Evolutionary conservation across 2,888 invertebrate species (phyloP).

Genomic region (Dicyrtoma fusca): DNA sequence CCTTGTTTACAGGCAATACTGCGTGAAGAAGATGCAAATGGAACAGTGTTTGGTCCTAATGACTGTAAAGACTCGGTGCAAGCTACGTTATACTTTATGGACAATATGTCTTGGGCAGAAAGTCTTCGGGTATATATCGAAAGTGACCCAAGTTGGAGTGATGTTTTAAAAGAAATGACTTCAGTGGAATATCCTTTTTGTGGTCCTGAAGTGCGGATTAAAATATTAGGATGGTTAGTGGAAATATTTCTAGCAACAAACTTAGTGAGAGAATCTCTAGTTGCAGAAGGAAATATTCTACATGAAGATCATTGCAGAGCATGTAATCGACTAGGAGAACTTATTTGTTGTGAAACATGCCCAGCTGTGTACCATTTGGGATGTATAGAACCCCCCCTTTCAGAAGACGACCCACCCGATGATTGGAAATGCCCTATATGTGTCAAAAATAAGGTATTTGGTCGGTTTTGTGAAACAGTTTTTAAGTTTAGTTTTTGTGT

Average conservation of each 20-base stretch:
- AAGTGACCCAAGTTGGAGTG: slow-evolving; percentile 69
- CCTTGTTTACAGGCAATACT: slow-evolving; percentile 65
- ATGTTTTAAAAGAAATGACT: slow-evolving; percentile 58
- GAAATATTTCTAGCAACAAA: slow-evolving; percentile 93
- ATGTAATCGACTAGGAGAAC: slow-evolving; percentile 89
- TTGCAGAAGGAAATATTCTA: slow-evolving; percentile 72
- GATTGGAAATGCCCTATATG: slow-evolving; percentile 98
- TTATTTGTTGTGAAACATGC: slow-evolving; percentile 96
- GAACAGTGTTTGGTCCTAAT: slow-evolving; percentile 91
- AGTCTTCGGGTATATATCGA: slow-evolving; percentile 85
- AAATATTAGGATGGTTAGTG: slow-evolving; percentile 85
- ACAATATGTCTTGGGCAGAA: slow-evolving; percentile 96
- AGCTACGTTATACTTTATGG: slow-evolving; percentile 87
- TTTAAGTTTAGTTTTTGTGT: background rate
- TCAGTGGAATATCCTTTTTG: slow-evolving; percentile 82
- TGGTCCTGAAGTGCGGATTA: slow-evolving; percentile 74
- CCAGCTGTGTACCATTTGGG: slow-evolving; percentile 97
- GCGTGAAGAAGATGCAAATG: slow-evolving; percentile 91
- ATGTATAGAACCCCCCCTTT: slow-evolving; percentile 91
- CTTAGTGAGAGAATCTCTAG: slow-evolving; percentile 74
- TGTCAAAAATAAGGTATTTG: slow-evolving; percentile 78
- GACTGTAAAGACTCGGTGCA: slow-evolving; percentile 98
- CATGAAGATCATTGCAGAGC: slow-evolving; percentile 92
- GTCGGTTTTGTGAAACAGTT: background rate
- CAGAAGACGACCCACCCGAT: slow-evolving; percentile 81